Evolutionary conservation across 2,797 vertebrate genomes (phyloP), one percentile per base, ranked within the genome.

Genomic region (Gouania willdenowi): DNA sequence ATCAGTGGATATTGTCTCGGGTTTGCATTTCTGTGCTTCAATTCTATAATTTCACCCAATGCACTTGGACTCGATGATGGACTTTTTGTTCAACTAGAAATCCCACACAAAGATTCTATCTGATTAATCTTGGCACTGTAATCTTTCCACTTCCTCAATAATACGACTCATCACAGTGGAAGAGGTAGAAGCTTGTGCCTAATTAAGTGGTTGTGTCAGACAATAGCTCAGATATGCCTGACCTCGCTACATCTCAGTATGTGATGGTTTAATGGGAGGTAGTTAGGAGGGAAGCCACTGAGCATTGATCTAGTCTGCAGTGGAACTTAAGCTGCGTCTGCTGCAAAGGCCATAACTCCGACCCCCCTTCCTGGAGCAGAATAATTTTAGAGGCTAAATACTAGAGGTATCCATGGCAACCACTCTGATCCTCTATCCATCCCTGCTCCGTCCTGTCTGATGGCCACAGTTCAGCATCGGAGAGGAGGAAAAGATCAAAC

Each of bases 401-500:
- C 35, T 13, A 31, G 31, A 38, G 14, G 55, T 68, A 65, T 43
- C 41, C 50, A 54, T 61, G 34, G 55, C 47, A 60, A 66, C 62
- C 5, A 22, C 29, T 44, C 47, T 16, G 22, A 52, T 33, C 50
- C 22, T 55, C 30, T 62, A 41, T 45, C 23, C 9, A 2, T 46
- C 41, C 50, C 20, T 52, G 26, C 49, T 47, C 33, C 14, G 37
- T 47, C 58, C 36, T 15, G 14, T 57, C 49, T 38, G 53, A 23
- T 54, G 46, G 21, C 43, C 65, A 63, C 87, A 99, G 97, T 98
- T 99, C 71, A 91, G 93, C 18, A 88, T 91, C 23, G 84, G 87
- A 6, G 93, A 93, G 48, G 95, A 97, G 56, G 93, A 95, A 75
- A 98, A 93, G 81, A 86, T 99, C 81, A 98, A 95, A 66, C 91